These are phyloP conservation scores for Phoenicopterus ruber DNA, from an alignment of 2,113 vertebrate genomes.

Conservation along the genomic window DNA sequence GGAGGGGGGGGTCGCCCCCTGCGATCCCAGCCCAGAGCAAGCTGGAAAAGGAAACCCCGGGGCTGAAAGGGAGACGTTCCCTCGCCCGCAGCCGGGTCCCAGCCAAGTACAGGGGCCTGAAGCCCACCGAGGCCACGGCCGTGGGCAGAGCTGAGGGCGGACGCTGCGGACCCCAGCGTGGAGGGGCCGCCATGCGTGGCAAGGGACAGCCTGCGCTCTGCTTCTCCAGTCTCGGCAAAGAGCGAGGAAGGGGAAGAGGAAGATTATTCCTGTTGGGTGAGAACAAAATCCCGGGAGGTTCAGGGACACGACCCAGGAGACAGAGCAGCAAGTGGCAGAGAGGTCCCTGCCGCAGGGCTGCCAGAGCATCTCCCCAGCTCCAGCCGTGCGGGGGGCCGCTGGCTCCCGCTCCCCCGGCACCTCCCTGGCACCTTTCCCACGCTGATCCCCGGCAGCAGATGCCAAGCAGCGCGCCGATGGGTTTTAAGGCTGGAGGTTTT, in stretches of 20 bases:
- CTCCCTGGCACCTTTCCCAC: not conserved
- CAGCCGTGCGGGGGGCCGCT: fast-evolving
- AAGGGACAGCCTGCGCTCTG: fast-evolving
- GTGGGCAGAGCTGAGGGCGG: fast-evolving
- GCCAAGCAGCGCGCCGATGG: not conserved
- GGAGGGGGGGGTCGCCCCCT: too few relatives aligned
- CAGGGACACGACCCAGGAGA: not conserved
- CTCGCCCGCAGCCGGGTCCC: not conserved
- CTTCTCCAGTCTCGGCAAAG: fast-evolving
- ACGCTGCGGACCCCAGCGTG: fast-evolving
- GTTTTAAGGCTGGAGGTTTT: conserved; percentile 1
- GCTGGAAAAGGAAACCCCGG: not conserved
- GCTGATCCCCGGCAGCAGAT: not conserved
- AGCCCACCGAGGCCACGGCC: fast-evolving
- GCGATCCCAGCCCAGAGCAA: not conserved
- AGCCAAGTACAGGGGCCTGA: not conserved
- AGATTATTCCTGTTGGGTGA: fast-evolving
- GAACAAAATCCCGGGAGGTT: fast-evolving
- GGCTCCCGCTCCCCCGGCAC: not conserved
- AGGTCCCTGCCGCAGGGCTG: fast-evolving
- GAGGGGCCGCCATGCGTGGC: fast-evolving
- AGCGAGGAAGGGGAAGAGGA: too few relatives aligned
- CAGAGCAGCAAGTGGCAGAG: not conserved
- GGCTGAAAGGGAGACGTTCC: not conserved
- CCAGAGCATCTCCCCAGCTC: not conserved